A percentile compares a stretch with the other conserved stretches of the same genome.
Conservation (phyloP, 2,113 vertebrate species). For the Taurulus bubalis region DNA sequence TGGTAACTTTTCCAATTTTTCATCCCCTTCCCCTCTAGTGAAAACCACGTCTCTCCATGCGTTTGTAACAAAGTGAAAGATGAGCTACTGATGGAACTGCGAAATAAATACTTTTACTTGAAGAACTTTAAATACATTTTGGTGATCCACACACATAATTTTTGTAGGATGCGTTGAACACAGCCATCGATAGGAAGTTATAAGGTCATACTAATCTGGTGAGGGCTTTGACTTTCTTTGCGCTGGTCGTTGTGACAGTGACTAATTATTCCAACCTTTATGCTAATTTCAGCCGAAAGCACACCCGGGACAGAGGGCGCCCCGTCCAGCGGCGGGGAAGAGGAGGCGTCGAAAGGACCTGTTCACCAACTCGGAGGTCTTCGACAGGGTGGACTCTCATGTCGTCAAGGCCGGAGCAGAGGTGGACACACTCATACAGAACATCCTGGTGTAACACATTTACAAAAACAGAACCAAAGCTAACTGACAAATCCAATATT, state of each 20-base stretch:
- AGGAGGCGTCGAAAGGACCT: slow-evolving; percentile 80
- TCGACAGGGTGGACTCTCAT: slow-evolving; percentile 74
- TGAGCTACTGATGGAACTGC: too few relatives aligned
- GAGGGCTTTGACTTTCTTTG: slow-evolving; percentile 34
- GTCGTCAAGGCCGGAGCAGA: slow-evolving; percentile 77
- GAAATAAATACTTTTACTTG: too few relatives aligned
- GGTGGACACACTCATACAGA: slow-evolving; percentile 59
- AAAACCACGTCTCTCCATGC: too few relatives aligned
- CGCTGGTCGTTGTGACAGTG: slow-evolving; percentile 61
- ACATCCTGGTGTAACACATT: neutral
- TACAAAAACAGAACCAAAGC: too few relatives aligned
- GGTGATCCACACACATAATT: neutral
- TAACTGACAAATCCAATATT: too few relatives aligned
- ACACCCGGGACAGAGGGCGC: slow-evolving; percentile 18
- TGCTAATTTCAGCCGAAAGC: slow-evolving; percentile 55
- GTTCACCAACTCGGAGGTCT: slow-evolving; percentile 73
- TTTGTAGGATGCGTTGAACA: neutral
- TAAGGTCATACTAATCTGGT: slow-evolving; percentile 27
- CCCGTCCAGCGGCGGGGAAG: slow-evolving; percentile 14
- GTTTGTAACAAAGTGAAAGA: too few relatives aligned
- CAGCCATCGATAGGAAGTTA: slow-evolving; percentile 12
- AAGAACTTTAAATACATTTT: too few relatives aligned
- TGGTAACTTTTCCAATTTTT: too few relatives aligned
- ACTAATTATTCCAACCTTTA: slow-evolving; percentile 68
- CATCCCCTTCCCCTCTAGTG: too few relatives aligned